Base-by-base conservation (phyloP, 2,113 vertebrate genomes). In the Barnardius zonarius region DNA sequence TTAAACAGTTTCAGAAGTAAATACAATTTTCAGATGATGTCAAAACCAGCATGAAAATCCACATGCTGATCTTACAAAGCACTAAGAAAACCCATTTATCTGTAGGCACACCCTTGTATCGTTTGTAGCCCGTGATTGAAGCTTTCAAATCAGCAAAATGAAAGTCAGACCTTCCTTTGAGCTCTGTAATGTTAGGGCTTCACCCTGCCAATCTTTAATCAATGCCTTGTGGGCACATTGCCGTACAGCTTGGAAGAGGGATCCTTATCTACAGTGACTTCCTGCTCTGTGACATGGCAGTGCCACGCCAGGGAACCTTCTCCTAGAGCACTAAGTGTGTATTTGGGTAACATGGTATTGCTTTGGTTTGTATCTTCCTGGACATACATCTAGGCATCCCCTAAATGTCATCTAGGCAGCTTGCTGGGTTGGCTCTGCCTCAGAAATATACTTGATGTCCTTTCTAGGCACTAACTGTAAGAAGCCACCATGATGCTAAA, bases 1-100 rank as follows among this genome's bases (percentile, higher is more conserved):
- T 80, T 83, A 80, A 67, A 33, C 70, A 33, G 30, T 92, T 90
- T 91, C 61, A 93, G 64, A 81, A 96, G 83, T 73, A 85, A 90
- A 70, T 55, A 44, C 30, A 83, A 30, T 70, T 90, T 52, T 94
- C 68, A 83, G 61, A 70, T 76, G 6, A 61, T 83, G 46, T 94
- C 59, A 90, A 90, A 91, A 74, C 9, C n/a, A 85, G 31, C 7
- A 0, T 31, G 83, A 83, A 85, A 35, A 79, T 73, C 54, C 0
- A 0, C 33, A 48, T 0, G 0, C 46, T 86, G 75, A 73, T 77
- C 57, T 73, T 85, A n/a, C 30, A 74, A 69, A 46, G 15, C n/a
- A 18, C 9, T 30, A 52, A 88, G 75, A 83, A 77, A 62, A 79
- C 59, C 27, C 17, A 10, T 54, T 76, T 90, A n/a, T 72, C 41